Conservation (phyloP, 2,113 vertebrate genomes). For the Apus apus region DNA sequence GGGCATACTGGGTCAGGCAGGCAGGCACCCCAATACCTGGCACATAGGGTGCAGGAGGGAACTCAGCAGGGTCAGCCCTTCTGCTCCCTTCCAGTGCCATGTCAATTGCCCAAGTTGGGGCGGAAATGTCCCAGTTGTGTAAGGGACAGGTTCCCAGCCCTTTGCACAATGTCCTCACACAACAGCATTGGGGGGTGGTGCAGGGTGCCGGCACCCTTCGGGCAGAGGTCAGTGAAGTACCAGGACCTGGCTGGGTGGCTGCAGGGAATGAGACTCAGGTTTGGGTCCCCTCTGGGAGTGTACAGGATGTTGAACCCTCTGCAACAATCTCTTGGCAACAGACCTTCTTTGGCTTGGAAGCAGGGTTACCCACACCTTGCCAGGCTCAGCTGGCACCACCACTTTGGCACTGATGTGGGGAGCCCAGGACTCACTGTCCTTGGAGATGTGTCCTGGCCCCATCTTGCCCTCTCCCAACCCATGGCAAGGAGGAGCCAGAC, state of each 20-base stretch:
- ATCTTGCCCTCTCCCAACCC: fast-evolving
- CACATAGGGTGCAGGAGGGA: not conserved
- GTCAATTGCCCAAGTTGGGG: not conserved
- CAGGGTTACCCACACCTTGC: not conserved
- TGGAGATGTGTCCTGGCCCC: not conserved
- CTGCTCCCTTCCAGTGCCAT: not conserved
- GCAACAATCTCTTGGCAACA: not conserved
- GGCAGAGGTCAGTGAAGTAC: not conserved
- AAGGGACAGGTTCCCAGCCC: slow-evolving; percentile 44
- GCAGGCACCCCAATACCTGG: not conserved
- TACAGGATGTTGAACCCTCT: not conserved
- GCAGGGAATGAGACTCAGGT: not conserved
- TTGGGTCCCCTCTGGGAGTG: not conserved
- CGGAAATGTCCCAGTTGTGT: not conserved
- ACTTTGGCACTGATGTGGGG: not conserved
- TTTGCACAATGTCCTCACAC: slow-evolving; percentile 37
- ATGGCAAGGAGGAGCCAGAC: not conserved
- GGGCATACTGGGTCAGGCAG: not conserved
- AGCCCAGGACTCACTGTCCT: not conserved
- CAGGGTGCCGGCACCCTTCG: not conserved
- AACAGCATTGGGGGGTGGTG: fast-evolving
- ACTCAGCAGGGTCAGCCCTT: not conserved
- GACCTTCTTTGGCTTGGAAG: not conserved
- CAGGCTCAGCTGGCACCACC: not conserved
- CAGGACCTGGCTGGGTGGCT: not conserved